Evolutionary conservation across 1,140 invertebrate genomes (phyloP).

Genomic region (Akabosia matsudoensis): DNA sequence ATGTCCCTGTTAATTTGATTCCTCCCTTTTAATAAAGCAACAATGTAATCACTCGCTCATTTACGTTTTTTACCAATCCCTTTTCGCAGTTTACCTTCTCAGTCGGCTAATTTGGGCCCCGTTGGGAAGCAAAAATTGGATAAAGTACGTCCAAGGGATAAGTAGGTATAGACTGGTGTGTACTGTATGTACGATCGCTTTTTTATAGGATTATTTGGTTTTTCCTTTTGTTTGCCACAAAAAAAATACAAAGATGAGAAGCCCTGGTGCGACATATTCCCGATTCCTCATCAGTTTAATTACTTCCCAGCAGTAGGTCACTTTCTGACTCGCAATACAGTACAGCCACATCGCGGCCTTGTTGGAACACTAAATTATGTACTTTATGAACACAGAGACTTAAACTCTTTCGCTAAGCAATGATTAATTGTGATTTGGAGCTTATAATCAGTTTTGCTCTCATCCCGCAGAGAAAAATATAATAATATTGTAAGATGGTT

Average conservation of each 20-base stretch:
- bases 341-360: neutral
- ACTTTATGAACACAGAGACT: neutral
- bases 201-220: too few species aligned
- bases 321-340: too few species aligned
- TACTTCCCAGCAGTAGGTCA: slow-evolving; percentile 43
- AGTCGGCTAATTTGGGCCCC: slow-evolving; percentile 14
- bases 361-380: neutral
- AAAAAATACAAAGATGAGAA: slow-evolving; percentile 14
- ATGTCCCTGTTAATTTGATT: neutral
- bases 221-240: too few species aligned
- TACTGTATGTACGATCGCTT: too few species aligned
- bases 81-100: neutral
- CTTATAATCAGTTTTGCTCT: slow-evolving; percentile 13
- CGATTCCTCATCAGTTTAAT: slow-evolving; percentile 45
- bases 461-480: slow-evolving; percentile 7
- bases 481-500: neutral
- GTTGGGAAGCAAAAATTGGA: slow-evolving; percentile 4
- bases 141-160: neutral
- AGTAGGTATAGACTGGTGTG: too few species aligned
- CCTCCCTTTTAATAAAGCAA: neutral
- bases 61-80: slow-evolving; percentile 3
- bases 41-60: slow-evolving; percentile 1
- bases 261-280: slow-evolving; percentile 32
- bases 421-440: slow-evolving; percentile 24
- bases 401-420: neutral